Evolutionary conservation across 2,888 invertebrate species (phyloP), one percentile per base, ranked within the genome.

Genomic region (Eumacrocentrus americanus): DNA sequence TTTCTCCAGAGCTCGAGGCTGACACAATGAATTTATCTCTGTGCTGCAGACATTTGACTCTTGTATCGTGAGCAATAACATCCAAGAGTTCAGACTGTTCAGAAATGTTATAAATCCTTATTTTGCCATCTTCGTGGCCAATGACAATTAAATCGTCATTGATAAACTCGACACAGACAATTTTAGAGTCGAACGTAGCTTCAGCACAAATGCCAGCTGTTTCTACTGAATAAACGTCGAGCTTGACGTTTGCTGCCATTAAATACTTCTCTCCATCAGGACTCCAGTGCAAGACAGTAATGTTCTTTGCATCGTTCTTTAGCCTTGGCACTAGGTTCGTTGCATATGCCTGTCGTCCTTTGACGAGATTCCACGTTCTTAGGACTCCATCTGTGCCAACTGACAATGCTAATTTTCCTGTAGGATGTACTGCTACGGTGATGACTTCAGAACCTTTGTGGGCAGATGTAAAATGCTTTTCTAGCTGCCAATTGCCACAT

Each of bases 281-380:
- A 50, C 91, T 90, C 90, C 94, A 97, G 44, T 73, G 74, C 0
- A 78, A 42, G n/a, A 78, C 63, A 7, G 67, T 69, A 0, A 81
- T 72, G 46, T 72, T 71, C 59, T 74, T 78, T 0, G 79, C 80
- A 7, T 80, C 72, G 0, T 64, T 14, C 59, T 76, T 79, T 61
- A 78, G 67, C 37, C 73, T 72, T 1, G 79, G 73, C 12, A 88
- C 87, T 29, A 96, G 83, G 79, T 95, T 95, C n/a, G 91, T 92
- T 1, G 91, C 89, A 78, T 92, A 97, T 0, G 95, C 96, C 70
- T 89, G 89, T 62, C 95, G 86, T 0, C 96, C 97, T 80, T 94
- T 95, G 0, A 97, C 85, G 63, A 98, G 84, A 83, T 98, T 96
- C 98, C 98, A 98, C 2, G 96, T 96, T 72, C 90, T 84, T 46